A percentile compares a stretch with the other conserved stretches of the same genome.
These are phyloP conservation scores for Sphaeramia orbicularis DNA, from an alignment of 2,797 vertebrate genomes.

Conservation along the genomic window DNA sequence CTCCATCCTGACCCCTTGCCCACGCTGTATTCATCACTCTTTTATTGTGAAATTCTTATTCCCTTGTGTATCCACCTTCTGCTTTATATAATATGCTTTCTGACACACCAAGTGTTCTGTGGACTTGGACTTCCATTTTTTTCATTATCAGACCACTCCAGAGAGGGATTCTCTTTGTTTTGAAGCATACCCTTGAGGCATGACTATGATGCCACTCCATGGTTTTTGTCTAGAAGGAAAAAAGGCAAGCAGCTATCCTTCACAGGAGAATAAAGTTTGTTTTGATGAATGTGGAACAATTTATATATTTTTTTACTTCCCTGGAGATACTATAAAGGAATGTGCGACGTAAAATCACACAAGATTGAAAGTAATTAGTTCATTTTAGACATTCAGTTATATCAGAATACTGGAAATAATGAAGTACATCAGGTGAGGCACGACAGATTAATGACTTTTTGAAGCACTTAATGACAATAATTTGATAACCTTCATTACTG, in stretches of 20 bases:
- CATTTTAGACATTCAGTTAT: too few relatives aligned
- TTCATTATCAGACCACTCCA: conserved; percentile 35
- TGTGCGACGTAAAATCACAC: too few relatives aligned
- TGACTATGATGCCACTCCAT: conserved; percentile 25
- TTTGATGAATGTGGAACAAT: not conserved
- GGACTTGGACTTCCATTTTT: conserved; percentile 35
- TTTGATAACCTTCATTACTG: too few relatives aligned
- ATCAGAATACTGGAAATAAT: too few relatives aligned
- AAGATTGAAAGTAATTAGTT: too few relatives aligned
- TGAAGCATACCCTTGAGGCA: conserved; percentile 12
- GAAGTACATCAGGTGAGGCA: too few relatives aligned
- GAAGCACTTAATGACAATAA: too few relatives aligned
- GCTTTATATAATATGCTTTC: conserved; percentile 38
- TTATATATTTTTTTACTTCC: not conserved
- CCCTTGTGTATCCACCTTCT: conserved; percentile 56
- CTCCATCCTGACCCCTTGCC: conserved; percentile 64
- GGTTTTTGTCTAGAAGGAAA: conserved; percentile 23
- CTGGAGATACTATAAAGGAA: not conserved
- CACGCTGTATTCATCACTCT: conserved; percentile 66
- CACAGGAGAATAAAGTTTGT: not conserved
- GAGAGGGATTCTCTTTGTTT: conserved; percentile 42
- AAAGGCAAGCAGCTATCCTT: conserved; percentile 17
- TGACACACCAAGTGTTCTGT: conserved; percentile 42
- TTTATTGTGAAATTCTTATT: conserved; percentile 52
- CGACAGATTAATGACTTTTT: too few relatives aligned